These are phyloP conservation scores for Parnassius mnemosyne DNA, from an alignment of 2,888 invertebrate species.

Conservation along the genomic window DNA sequence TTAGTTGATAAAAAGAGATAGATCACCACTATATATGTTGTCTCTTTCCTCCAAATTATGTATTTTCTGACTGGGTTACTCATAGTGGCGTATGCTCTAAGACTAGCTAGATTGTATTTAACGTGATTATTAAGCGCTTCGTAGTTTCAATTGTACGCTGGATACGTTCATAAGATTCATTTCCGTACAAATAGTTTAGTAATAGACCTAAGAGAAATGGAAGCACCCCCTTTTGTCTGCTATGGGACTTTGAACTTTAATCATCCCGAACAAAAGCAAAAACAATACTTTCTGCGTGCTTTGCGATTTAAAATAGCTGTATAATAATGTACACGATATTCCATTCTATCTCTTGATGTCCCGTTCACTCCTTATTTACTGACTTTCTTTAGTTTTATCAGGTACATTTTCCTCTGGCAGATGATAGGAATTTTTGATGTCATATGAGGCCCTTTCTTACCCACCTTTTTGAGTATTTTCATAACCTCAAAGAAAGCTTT, in stretches of 20 bases:
- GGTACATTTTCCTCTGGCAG: background rate
- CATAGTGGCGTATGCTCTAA: slow-evolving; percentile 2
- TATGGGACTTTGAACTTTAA: slow-evolving; percentile 9
- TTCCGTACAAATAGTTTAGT: slow-evolving; percentile 23
- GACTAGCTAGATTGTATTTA: slow-evolving; percentile 7
- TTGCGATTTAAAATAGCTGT: background rate
- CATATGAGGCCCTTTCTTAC: background rate
- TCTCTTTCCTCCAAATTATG: background rate
- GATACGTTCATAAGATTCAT: slow-evolving; percentile 10
- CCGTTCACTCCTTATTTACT: background rate
- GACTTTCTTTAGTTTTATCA: background rate
- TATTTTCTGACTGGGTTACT: slow-evolving; percentile 1
- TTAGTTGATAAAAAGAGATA: too few species aligned
- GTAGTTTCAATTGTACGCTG: slow-evolving; percentile 8
- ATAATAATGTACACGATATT: background rate
- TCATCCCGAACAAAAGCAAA: background rate
- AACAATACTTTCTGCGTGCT: too few species aligned
- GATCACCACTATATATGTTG: too few species aligned
- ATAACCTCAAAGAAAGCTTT: background rate
- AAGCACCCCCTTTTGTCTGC: background rate
- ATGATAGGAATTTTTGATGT: background rate
- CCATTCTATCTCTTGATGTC: background rate
- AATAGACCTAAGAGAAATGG: slow-evolving; percentile 1
- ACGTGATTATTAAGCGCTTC: slow-evolving; percentile 9
- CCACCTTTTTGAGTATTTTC: background rate